Percentiles rank a stretch among this genome's conserved stretches.
These are phyloP conservation scores for Micronycteris hirsuta DNA, from an alignment of 2,113 vertebrate genomes.

Conservation along the genomic window DNA sequence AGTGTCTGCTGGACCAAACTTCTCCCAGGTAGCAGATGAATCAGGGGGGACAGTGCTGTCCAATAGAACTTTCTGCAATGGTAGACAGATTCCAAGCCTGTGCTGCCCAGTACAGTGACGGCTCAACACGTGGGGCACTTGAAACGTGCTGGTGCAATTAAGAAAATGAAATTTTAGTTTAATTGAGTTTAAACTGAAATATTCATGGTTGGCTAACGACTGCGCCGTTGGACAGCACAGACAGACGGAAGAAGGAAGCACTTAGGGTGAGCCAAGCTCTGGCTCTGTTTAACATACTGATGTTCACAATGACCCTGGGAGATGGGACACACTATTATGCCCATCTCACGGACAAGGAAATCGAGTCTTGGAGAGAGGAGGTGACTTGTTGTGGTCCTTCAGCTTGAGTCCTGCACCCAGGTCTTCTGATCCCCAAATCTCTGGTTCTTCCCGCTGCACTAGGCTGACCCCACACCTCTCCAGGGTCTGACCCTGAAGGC, in stretches of 20 bases:
- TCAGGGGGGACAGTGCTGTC: rapidly evolving
- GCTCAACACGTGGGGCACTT: neutral
- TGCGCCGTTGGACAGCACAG: neutral
- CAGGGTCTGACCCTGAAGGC: neutral
- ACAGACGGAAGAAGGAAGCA: neutral
- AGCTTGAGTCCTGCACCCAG: neutral
- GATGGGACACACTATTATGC: neutral
- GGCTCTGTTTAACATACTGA: neutral
- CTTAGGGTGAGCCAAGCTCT: neutral
- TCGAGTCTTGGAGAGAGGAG: neutral
- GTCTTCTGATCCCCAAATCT: neutral
- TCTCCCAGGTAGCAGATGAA: neutral
- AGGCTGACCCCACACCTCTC: neutral
- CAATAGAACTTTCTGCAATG: neutral
- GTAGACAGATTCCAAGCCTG: neutral
- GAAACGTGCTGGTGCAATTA: neutral
- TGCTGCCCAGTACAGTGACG: neutral
- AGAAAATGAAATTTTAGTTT: neutral
- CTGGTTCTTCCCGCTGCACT: neutral
- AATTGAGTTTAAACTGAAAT: neutral
- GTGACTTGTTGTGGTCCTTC: neutral
- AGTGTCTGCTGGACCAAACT: too few relatives aligned
- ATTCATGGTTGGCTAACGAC: neutral
- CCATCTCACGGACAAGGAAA: neutral
- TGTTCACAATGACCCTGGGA: neutral